Conservation (phyloP, 2,797 vertebrate genomes). For the Xerus rutilus region DNA sequence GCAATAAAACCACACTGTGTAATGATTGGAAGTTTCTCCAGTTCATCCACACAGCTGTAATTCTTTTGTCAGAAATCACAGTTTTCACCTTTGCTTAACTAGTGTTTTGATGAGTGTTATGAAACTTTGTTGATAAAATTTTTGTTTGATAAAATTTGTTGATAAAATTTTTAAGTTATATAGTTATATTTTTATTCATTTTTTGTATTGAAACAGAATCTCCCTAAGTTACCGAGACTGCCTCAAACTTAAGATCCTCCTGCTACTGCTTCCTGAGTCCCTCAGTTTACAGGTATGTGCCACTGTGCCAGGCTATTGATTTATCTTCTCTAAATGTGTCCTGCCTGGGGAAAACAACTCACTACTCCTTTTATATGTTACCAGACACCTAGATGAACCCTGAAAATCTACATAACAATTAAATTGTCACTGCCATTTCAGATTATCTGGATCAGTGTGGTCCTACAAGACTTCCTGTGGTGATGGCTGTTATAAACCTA, state of each 20-base stretch:
- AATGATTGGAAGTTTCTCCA: neutral
- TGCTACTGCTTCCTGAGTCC: too few relatives aligned
- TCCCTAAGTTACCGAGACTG: too few relatives aligned
- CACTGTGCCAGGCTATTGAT: neutral
- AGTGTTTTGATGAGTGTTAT: neutral
- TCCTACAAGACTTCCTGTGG: neutral
- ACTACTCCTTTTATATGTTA: neutral
- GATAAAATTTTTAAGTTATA: neutral
- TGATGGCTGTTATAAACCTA: neutral
- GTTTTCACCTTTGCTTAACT: neutral
- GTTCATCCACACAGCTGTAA: neutral
- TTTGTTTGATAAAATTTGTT: too few relatives aligned
- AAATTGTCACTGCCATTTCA: neutral
- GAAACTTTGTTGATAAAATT: neutral
- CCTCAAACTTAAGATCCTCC: too few relatives aligned
- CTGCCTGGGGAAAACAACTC: neutral
- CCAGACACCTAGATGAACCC: neutral
- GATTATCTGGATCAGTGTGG: neutral
- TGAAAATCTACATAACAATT: neutral
- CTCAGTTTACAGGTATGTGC: too few relatives aligned
- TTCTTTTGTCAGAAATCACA: neutral
- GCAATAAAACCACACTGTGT: neutral
- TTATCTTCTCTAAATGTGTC: constrained; percentile 20
- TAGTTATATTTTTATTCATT: too few relatives aligned
- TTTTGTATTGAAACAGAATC: too few relatives aligned